A percentile compares a stretch with the other conserved stretches of the same genome.
Evolutionary conservation across 2,888 invertebrate species (phyloP).

Genomic region (Caenorhabditis japonica): DNA sequence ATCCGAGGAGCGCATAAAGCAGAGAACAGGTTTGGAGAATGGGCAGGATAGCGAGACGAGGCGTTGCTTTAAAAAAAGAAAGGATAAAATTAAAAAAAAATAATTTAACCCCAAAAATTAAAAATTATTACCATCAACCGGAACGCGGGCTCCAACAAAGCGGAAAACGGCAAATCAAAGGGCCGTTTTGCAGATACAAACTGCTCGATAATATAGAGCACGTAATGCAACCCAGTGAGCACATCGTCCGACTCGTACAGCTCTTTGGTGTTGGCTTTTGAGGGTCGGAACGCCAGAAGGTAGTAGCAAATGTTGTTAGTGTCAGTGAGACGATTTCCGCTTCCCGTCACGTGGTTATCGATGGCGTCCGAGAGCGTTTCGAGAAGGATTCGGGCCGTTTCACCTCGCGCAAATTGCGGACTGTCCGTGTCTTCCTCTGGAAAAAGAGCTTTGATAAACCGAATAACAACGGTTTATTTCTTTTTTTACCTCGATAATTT

Average conservation of each 20-base stretch:
- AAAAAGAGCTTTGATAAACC: constrained; percentile 23
- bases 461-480: no score
- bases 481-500: no score
- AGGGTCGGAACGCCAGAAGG: constrained; percentile 46
- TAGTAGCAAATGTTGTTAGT: constrained; percentile 48
- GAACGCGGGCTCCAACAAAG: constrained; percentile 70
- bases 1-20: constrained; percentile 67
- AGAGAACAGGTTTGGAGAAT: constrained; percentile 58
- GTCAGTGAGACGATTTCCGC: constrained; percentile 21
- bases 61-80: constrained; percentile 51
- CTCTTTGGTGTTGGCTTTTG: constrained; percentile 37
- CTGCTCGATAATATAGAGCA: constrained; percentile 68
- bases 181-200: constrained; percentile 59
- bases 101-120: no score
- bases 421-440: constrained; percentile 47
- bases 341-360: constrained; percentile 13
- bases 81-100: neutral
- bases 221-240: constrained; percentile 65
- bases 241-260: constrained; percentile 44
- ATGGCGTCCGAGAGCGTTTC: constrained; percentile 56
- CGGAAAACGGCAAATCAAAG: constrained; percentile 64
- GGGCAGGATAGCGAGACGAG: constrained; percentile 55
- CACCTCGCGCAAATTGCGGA: constrained; percentile 59
- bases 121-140: constrained; percentile 67
- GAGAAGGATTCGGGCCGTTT: constrained; percentile 67